phyloP scores from a whole-genome alignment of 2,797 vertebrate species.

The Cheracebus regulus region DNA sequence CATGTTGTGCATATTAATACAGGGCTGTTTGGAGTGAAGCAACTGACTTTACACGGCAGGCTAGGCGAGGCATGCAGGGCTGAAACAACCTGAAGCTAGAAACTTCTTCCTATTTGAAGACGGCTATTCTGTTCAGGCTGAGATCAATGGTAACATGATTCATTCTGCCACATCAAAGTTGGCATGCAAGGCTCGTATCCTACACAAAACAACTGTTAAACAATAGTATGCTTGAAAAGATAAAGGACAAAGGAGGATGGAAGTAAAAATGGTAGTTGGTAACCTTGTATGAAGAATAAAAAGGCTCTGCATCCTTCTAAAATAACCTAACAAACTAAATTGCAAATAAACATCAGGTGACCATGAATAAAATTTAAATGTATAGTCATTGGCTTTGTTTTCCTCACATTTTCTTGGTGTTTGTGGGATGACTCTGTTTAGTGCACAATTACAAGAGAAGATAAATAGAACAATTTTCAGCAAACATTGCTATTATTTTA shows the following conservation, averaged over 20 bases:
- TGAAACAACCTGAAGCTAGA: constrained; percentile 82
- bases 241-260: constrained; percentile 85
- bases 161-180: constrained; percentile 88
- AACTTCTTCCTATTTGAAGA: constrained; percentile 83
- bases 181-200: constrained; percentile 76
- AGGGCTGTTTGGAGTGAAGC: constrained; percentile 80
- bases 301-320: constrained; percentile 33
- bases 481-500: constrained; percentile 31
- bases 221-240: constrained; percentile 82
- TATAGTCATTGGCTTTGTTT: constrained; percentile 12
- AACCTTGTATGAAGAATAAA: constrained; percentile 68
- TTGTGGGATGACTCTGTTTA: background rate
- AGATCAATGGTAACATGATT: constrained; percentile 79
- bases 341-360: background rate
- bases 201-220: constrained; percentile 87
- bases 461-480: constrained; percentile 30
- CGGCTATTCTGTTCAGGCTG: constrained; percentile 79
- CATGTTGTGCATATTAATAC: constrained; percentile 91
- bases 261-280: constrained; percentile 84
- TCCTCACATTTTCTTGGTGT: background rate
- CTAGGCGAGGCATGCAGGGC: constrained; percentile 71
- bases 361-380: background rate
- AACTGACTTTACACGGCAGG: constrained; percentile 79
- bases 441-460: constrained; percentile 1
- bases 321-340: constrained; percentile 41